A percentile compares a stretch with the other conserved stretches of the same genome.
These are phyloP conservation scores for Tiliqua scincoides DNA, from an alignment of 2,113 vertebrate species.

Conservation along the genomic window DNA sequence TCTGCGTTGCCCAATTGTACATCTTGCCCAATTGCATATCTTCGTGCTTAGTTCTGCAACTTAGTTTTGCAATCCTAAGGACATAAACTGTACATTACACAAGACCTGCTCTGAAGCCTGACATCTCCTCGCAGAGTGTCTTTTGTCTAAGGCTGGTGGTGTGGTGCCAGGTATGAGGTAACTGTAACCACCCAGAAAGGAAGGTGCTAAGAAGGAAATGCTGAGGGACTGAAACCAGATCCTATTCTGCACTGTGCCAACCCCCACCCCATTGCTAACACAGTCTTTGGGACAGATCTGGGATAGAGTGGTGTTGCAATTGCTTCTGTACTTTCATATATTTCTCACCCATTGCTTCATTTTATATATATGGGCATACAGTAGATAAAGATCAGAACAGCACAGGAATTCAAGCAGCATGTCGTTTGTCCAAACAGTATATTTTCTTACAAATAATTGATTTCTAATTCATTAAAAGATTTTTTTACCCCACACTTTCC, in stretches of 20 bases:
- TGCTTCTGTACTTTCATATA: accelerated
- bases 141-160: slow-evolving; percentile 27
- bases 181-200: slow-evolving; percentile 44
- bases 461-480: neutral
- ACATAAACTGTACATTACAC: neutral
- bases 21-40: neutral
- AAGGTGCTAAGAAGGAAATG: slow-evolving; percentile 14
- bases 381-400: neutral
- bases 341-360: neutral
- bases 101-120: slow-evolving; percentile 24
- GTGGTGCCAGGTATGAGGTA: slow-evolving; percentile 40
- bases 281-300: neutral
- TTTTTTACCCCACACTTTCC: neutral
- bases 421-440: neutral
- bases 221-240: neutral
- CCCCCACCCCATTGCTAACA: neutral
- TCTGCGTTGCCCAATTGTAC: neutral
- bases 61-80: slow-evolving; percentile 6
- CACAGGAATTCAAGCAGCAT: neutral
- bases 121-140: neutral
- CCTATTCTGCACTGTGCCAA: neutral
- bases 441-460: neutral
- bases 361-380: neutral
- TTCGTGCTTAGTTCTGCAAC: neutral
- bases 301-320: neutral